Conservation (phyloP, 2,113 vertebrate species). For the Crotophaga sulcirostris region DNA sequence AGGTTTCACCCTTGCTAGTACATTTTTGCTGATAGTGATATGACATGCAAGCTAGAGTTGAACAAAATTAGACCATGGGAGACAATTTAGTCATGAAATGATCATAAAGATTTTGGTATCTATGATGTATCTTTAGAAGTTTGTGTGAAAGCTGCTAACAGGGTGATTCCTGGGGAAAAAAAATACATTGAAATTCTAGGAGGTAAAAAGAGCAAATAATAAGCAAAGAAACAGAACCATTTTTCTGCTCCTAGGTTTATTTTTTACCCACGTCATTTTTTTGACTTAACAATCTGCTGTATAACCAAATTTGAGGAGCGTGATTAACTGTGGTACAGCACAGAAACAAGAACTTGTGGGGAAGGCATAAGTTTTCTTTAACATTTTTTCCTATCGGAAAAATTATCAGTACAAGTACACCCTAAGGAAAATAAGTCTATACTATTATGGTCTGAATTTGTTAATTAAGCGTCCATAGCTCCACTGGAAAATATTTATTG, state of each 20-base stretch:
- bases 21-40: neutral
- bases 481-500: neutral
- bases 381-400: neutral
- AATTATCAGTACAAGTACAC: neutral
- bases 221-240: neutral
- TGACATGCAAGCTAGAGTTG: neutral
- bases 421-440: neutral
- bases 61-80: neutral
- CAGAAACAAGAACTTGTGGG: neutral
- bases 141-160: neutral
- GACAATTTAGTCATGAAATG: neutral
- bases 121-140: neutral
- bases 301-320: neutral
- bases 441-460: neutral
- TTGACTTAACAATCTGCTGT: neutral
- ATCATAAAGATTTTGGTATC: neutral
- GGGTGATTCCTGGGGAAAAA: neutral
- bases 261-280: neutral
- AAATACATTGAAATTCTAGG: neutral
- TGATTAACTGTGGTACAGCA: neutral
- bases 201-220: neutral
- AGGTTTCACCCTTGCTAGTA: neutral
- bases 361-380: neutral
- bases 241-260: neutral
- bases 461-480: neutral